Base-by-base conservation (phyloP, 2,888 invertebrate genomes). In the Pyrgus malvae region DNA sequence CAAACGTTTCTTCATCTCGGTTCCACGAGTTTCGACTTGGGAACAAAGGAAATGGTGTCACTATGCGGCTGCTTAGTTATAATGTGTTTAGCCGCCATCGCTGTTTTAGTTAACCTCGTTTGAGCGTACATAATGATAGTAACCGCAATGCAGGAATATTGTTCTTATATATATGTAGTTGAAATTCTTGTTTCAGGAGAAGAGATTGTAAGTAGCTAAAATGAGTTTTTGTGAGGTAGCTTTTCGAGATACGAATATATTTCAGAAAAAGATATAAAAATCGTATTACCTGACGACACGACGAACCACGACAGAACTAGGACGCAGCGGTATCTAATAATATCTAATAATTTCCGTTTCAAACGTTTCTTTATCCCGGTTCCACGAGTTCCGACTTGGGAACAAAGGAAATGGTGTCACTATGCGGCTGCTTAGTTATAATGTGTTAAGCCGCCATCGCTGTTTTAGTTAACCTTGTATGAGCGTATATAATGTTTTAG, bases 391-490 rank as follows among this genome's bases (percentile, higher is more conserved):
- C 29, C 51, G 51, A 60, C 57, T 56, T 56, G 48, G 57, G 42
- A 61, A 67, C 66, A 67, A 67, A 65, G 62, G 61, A 60, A 62
- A 63, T 58, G 53, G 51, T 58, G 60, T 62, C 63, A 65, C 62
- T 63, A 66, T 57, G 61, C 60, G 60, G 62, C 56, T 57, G 58
- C 63, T 63, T 65, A 61, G 61, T 61, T 66, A 65, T 63, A 56
- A 57, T 42, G 57, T 51, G 54, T 35, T 51, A 44, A 37, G 25
- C 49, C 41, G 45, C 51, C 55, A 51, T 56, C 49, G 38, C 42
- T 58, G 55, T 46, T 40, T 51, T 35, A 37, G 57, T 54, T 51
- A 56, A 57, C 64, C 64, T 49, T 58, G 46, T 59, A 63, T 45
- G 48, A 59, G 51, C 48, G 54, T 58, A 55, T 56, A 58, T 58